Conservation (phyloP, 1,140 invertebrate species). For the Antheraea pernyi region DNA sequence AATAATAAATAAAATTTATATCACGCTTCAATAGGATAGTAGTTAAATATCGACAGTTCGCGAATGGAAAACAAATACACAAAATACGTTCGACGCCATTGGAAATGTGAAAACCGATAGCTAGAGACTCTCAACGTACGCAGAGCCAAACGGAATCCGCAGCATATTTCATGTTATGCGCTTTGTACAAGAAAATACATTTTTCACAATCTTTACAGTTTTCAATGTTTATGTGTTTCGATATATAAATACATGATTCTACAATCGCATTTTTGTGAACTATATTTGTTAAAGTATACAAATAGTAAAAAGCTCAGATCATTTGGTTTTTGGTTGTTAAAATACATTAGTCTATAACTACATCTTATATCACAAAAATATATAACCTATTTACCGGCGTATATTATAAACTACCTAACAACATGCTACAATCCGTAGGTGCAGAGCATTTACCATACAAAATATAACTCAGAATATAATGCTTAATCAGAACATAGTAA, state of each 20-base stretch:
- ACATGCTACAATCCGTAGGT: too few species aligned
- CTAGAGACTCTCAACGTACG: conserved; percentile 56
- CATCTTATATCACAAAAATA: too few species aligned
- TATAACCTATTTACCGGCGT: too few species aligned
- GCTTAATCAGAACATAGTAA: too few species aligned
- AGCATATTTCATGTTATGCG: conserved; percentile 76
- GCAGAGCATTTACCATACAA: too few species aligned
- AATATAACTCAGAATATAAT: too few species aligned
- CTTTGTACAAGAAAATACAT: conserved; percentile 76
- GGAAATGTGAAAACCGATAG: conserved; percentile 65
- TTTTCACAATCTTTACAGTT: conserved; percentile 68
- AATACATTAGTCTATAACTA: too few species aligned
- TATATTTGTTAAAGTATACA: background rate
- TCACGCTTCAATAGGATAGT: conserved; percentile 9
- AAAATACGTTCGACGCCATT: conserved; percentile 58
- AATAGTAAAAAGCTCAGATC: too few species aligned
- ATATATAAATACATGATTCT: background rate
- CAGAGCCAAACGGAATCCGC: conserved; percentile 68
- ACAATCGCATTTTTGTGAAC: background rate
- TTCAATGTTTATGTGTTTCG: background rate
- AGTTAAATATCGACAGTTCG: conserved; percentile 35
- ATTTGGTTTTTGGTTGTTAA: too few species aligned
- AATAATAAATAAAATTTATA: conserved; percentile 2
- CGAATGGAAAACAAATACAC: conserved; percentile 57
- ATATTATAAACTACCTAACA: too few species aligned